A percentile compares a stretch with the other conserved stretches of the same genome.
These are phyloP conservation scores for Sclerurus mexicanus DNA, from an alignment of 2,113 vertebrate species.

Conservation along the genomic window DNA sequence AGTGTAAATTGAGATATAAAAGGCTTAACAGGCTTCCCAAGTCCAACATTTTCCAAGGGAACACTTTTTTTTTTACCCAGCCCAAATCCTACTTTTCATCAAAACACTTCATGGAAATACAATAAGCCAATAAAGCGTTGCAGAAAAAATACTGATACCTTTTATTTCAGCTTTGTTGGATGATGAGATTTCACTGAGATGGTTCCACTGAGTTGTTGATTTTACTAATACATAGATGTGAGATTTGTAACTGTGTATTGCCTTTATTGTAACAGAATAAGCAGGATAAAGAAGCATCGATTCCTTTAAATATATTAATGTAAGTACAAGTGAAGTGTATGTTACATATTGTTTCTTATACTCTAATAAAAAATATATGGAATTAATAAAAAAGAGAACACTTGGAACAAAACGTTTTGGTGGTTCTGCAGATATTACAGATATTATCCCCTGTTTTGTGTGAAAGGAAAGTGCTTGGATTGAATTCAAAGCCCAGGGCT, in stretches of 20 bases:
- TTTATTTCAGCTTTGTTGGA: slow-evolving; percentile 3
- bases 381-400: slow-evolving; percentile 30
- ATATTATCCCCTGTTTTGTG: background rate
- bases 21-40: background rate
- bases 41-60: background rate
- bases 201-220: background rate
- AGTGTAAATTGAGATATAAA: background rate
- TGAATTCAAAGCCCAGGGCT: background rate
- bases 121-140: background rate
- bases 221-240: slow-evolving; percentile 31
- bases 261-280: slow-evolving; percentile 8
- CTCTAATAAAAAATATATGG: slow-evolving; percentile 8
- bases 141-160: background rate
- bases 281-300: background rate
- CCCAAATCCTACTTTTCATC: background rate
- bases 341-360: slow-evolving; percentile 31
- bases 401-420: background rate
- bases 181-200: background rate
- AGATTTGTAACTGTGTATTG: slow-evolving; percentile 35
- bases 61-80: background rate
- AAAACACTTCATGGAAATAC: background rate
- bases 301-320: slow-evolving; percentile 20
- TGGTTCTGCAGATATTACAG: background rate
- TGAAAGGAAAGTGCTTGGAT: background rate
- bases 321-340: background rate